phyloP scores from a whole-genome alignment of 2,888 invertebrate species.

The Cryptops parisi region DNA sequence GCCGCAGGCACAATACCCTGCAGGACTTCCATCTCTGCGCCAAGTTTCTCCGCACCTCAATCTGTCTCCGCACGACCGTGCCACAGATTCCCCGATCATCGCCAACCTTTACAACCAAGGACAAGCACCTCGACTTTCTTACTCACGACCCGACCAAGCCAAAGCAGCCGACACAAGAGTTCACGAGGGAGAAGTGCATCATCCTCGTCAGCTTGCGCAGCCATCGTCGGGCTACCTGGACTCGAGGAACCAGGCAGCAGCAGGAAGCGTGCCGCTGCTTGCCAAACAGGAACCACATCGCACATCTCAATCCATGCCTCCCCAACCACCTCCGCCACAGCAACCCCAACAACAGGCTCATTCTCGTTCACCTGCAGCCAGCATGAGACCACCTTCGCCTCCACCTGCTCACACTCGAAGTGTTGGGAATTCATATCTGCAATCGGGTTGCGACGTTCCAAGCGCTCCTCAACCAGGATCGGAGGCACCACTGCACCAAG shows the following conservation, averaged over 20 bases:
- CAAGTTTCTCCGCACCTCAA: slow-evolving; percentile 20
- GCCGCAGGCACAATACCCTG: slow-evolving; percentile 18
- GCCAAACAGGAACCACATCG: slow-evolving; percentile 9
- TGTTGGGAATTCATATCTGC: slow-evolving; percentile 24
- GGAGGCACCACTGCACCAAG: slow-evolving; percentile 17
- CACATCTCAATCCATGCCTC: slow-evolving; percentile 10
- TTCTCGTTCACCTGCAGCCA: slow-evolving; percentile 3
- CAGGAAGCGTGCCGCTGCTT: neutral
- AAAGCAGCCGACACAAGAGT: slow-evolving; percentile 3
- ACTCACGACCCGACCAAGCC: slow-evolving; percentile 3
- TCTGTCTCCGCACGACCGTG: slow-evolving; percentile 35
- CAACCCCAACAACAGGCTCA: slow-evolving; percentile 13
- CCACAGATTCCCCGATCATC: slow-evolving; percentile 49
- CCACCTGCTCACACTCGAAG: slow-evolving; percentile 10
- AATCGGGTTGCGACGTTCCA: slow-evolving; percentile 23
- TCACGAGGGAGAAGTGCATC: neutral
- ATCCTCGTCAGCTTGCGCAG: slow-evolving; percentile 7
- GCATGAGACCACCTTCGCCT: slow-evolving; percentile 20
- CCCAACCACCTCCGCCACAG: slow-evolving; percentile 26
- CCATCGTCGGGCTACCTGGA: slow-evolving; percentile 10
- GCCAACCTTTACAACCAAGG: slow-evolving; percentile 26
- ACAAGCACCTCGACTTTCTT: slow-evolving; percentile 7
- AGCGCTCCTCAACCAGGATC: slow-evolving; percentile 37
- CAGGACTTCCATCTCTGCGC: slow-evolving; percentile 18
- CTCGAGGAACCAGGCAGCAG: slow-evolving; percentile 3